Conservation (phyloP, 2,888 invertebrate genomes). For the Diaphora mendica region DNA sequence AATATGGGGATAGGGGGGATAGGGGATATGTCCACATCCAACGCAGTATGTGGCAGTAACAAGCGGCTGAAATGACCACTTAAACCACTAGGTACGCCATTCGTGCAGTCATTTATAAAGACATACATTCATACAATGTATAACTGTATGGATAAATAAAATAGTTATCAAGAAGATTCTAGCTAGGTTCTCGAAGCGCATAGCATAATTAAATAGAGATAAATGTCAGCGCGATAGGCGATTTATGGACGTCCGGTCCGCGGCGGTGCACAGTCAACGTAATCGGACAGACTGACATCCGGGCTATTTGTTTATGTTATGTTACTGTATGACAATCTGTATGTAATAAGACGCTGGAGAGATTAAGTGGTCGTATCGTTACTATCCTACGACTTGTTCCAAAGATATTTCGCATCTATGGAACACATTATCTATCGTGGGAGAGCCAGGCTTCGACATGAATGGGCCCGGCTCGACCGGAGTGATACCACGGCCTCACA, state of each 20-base stretch:
- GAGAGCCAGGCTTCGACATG: no score
- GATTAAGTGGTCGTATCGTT: background rate
- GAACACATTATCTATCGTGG: no score
- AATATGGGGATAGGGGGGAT: no score
- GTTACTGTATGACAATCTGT: background rate
- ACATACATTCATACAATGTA: no score
- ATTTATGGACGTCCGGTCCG: constrained; percentile 59
- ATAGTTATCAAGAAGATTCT: constrained; percentile 21
- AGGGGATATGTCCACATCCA: no score
- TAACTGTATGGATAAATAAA: background rate
- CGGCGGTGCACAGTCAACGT: constrained; percentile 19
- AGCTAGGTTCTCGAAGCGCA: constrained; percentile 43
- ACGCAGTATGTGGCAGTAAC: no score
- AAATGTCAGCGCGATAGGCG: constrained; percentile 67
- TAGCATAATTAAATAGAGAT: constrained; percentile 69
- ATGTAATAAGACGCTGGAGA: background rate
- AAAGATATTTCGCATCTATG: no score
- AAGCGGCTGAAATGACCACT: no score
- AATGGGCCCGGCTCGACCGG: no score
- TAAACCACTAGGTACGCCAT: no score
- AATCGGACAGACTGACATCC: constrained; percentile 12
- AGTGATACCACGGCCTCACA: no score
- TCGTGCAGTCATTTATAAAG: no score
- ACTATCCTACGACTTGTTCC: background rate
- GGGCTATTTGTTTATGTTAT: constrained; percentile 12